phyloP scores from a whole-genome alignment of 2,888 invertebrate genomes.

The Caenorhabditis becei region DNA sequence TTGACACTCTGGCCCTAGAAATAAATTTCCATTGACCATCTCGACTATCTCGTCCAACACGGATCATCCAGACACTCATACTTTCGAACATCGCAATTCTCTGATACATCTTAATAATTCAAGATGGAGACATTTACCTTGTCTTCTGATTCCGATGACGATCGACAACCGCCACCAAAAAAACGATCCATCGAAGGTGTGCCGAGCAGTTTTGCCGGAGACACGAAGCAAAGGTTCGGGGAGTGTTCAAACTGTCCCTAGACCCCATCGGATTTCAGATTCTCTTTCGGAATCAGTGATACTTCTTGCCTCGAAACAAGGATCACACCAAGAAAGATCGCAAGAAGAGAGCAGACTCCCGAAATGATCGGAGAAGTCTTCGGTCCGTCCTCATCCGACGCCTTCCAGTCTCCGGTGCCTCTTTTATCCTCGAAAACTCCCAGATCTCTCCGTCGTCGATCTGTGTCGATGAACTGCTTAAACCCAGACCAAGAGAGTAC shows the following conservation, averaged over 20 bases:
- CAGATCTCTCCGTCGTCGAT: constrained; percentile 32
- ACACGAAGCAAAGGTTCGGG: constrained; percentile 22
- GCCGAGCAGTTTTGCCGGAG: constrained; percentile 32
- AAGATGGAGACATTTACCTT: constrained; percentile 39
- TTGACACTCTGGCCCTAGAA: background rate
- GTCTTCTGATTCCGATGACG: constrained; percentile 45
- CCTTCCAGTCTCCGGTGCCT: background rate
- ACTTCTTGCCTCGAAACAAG: background rate
- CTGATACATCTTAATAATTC: background rate
- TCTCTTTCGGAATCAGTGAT: constrained; percentile 43
- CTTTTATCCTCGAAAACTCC: constrained; percentile 11
- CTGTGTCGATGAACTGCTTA: constrained; percentile 44
- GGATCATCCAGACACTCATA: constrained; percentile 7
- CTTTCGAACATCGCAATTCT: background rate
- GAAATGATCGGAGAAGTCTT: background rate
- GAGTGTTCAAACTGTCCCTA: background rate
- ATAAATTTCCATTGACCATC: background rate
- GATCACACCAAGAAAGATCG: background rate
- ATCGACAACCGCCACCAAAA: constrained; percentile 19
- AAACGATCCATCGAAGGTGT: constrained; percentile 48
- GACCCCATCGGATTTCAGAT: constrained; percentile 10
- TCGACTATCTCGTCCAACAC: background rate
- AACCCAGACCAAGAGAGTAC: background rate
- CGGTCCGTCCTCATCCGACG: background rate
- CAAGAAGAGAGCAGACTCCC: background rate